Evolutionary conservation across 2,888 invertebrate genomes (phyloP).

Genomic region (Deroplatys truncata): DNA sequence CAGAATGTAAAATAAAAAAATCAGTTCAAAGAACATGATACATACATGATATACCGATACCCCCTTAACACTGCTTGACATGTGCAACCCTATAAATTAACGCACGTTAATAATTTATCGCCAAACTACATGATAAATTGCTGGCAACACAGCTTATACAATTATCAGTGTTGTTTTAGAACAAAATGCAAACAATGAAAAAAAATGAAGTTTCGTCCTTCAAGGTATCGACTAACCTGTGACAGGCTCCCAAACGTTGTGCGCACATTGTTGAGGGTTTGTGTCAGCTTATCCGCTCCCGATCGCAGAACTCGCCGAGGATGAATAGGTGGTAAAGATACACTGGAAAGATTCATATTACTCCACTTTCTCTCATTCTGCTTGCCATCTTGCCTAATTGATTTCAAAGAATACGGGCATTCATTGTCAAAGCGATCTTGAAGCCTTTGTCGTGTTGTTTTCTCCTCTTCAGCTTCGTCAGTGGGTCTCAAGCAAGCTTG

Average conservation of each 20-base stretch:
- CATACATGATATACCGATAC: too few relatives aligned
- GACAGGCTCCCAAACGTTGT: slow-evolving; percentile 63
- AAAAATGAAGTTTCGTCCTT: too few relatives aligned
- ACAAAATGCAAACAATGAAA: too few relatives aligned
- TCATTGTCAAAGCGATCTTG: slow-evolving; percentile 27
- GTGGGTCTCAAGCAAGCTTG: background rate
- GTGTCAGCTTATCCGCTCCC: slow-evolving; percentile 63
- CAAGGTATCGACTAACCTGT: slow-evolving; percentile 48
- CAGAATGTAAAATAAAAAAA: too few relatives aligned
- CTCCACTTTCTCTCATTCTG: slow-evolving; percentile 10
- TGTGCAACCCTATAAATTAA: too few relatives aligned
- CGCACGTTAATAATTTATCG: too few relatives aligned
- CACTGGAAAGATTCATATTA: slow-evolving; percentile 18
- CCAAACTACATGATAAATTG: too few relatives aligned
- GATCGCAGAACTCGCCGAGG: slow-evolving; percentile 60
- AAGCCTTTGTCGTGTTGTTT: slow-evolving; percentile 22
- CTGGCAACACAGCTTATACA: too few relatives aligned
- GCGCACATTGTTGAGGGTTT: slow-evolving; percentile 60
- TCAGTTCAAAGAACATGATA: too few relatives aligned
- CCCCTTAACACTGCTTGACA: too few relatives aligned
- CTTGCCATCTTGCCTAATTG: background rate
- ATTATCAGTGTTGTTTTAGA: too few relatives aligned
- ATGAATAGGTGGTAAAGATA: slow-evolving; percentile 56
- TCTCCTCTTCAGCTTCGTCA: background rate
- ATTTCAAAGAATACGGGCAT: background rate